phyloP scores from a whole-genome alignment of 2,113 vertebrate species.

The Chaenogobius annularis region DNA sequence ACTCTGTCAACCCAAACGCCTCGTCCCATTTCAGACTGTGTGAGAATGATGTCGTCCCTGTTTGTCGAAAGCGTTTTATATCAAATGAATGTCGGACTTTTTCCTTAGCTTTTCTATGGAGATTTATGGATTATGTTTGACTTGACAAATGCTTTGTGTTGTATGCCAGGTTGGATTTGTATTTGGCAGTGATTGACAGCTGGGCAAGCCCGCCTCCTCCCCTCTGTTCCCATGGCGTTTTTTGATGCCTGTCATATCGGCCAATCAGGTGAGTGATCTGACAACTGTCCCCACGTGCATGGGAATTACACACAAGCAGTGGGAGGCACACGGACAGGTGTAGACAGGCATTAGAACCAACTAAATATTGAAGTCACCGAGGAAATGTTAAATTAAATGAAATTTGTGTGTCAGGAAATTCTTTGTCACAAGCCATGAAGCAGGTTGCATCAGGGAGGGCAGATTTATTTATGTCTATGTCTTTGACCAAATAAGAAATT shows the following conservation, averaged over 20 bases:
- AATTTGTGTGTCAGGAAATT: background rate
- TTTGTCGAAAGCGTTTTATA: slow-evolving; percentile 23
- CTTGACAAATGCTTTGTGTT: slow-evolving; percentile 25
- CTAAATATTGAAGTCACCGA: background rate
- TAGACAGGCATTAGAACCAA: background rate
- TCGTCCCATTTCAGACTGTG: slow-evolving; percentile 65
- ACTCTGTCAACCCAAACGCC: slow-evolving; percentile 90
- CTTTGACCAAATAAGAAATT: too few species aligned
- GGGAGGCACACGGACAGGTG: slow-evolving; percentile 40
- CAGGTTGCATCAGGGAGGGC: background rate
- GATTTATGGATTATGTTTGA: slow-evolving; percentile 59
- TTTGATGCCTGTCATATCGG: slow-evolving; percentile 79
- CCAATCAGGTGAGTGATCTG: slow-evolving; percentile 78
- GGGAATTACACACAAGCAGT: slow-evolving; percentile 17
- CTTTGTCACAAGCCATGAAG: background rate
- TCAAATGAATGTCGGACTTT: slow-evolving; percentile 31
- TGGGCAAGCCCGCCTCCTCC: slow-evolving; percentile 71
- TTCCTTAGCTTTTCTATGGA: slow-evolving; percentile 21
- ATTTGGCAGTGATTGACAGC: slow-evolving; percentile 82
- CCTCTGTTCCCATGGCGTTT: slow-evolving; percentile 72
- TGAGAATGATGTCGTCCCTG: slow-evolving; percentile 23
- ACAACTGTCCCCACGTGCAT: slow-evolving; percentile 62
- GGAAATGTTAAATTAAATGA: background rate
- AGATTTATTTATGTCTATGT: too few species aligned
- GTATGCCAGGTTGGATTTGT: slow-evolving; percentile 53